These are phyloP conservation scores for Tetranychus truncatus DNA, from an alignment of 2,888 invertebrate species.

Conservation along the genomic window DNA sequence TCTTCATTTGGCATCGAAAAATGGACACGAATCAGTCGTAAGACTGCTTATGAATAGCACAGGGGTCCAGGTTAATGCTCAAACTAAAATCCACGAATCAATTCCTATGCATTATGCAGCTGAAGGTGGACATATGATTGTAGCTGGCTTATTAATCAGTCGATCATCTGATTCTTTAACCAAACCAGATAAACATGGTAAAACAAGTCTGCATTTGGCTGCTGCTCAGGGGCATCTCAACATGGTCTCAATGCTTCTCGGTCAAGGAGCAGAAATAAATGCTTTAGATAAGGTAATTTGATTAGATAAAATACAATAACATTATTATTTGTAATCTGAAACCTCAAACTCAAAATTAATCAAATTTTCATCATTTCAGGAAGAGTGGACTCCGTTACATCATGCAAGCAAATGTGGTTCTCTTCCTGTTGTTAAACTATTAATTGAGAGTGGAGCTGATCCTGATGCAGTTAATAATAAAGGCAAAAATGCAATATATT, in stretches of 20 bases:
- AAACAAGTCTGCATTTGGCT: constrained; percentile 93
- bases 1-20: constrained; percentile 84
- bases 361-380: constrained; percentile 8
- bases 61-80: constrained; percentile 90
- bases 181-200: constrained; percentile 73
- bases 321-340: background rate
- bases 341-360: background rate
- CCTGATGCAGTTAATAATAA: background rate
- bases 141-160: constrained; percentile 84
- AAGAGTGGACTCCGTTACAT: constrained; percentile 81
- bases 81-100: constrained; percentile 55
- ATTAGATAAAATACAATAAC: background rate
- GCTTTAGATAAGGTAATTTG: constrained; percentile 59
- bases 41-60: constrained; percentile 82
- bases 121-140: constrained; percentile 88
- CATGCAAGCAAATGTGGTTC: constrained; percentile 79
- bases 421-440: constrained; percentile 80
- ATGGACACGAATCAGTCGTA: constrained; percentile 94
- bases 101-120: constrained; percentile 95
- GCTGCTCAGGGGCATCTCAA: constrained; percentile 91
- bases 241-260: constrained; percentile 91
- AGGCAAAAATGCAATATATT: constrained; percentile 1
- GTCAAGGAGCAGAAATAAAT: constrained; percentile 96
- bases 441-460: constrained; percentile 11
- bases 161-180: constrained; percentile 85